Evolutionary conservation across 2,888 invertebrate species (phyloP).

Genomic region (Rhopalosiphum nymphaeae): DNA sequence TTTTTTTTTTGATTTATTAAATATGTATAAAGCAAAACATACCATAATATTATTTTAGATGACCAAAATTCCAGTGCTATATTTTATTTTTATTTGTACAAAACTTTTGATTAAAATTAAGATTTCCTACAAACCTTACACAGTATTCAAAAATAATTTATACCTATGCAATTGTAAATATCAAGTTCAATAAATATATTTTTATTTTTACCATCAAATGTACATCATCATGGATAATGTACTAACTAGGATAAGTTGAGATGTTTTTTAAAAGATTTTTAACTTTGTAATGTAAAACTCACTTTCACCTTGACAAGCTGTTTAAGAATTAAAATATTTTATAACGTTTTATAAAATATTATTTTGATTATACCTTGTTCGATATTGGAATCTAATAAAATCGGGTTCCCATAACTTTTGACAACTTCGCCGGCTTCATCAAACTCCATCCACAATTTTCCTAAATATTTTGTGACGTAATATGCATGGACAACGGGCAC

Average conservation of each 20-base stretch:
- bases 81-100: no score
- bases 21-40: no score
- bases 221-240: background rate
- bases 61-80: no score
- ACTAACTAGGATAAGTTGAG: background rate
- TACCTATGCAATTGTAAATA: background rate
- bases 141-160: background rate
- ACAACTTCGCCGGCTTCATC: conserved; percentile 80
- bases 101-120: no score
- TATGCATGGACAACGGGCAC: conserved; percentile 91
- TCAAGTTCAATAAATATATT: background rate
- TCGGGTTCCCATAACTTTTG: conserved; percentile 80
- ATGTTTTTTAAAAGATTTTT: background rate
- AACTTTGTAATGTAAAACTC: background rate
- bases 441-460: conserved; percentile 80
- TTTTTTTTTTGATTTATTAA: no score
- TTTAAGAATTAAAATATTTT: background rate
- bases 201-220: background rate
- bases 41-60: no score
- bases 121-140: no score
- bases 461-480: conserved; percentile 92
- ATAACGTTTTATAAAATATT: background rate
- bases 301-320: background rate
- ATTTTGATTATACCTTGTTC: conserved; percentile 72
- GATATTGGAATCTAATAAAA: conserved; percentile 78